These are phyloP conservation scores for Dendrolimus houi DNA, from an alignment of 2,888 invertebrate genomes.

Conservation along the genomic window DNA sequence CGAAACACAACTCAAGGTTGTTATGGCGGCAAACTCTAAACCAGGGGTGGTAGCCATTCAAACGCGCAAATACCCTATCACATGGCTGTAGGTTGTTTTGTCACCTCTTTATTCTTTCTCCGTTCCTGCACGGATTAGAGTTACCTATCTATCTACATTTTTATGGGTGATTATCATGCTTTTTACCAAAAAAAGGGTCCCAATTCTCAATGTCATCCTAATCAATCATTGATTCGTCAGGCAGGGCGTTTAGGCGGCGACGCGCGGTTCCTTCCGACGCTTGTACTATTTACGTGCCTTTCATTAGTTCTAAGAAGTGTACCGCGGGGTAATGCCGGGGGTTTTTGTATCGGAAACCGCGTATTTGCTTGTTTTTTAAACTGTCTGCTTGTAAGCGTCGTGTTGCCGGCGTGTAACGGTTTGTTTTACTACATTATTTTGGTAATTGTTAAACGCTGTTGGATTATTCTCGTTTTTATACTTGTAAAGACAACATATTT, in stretches of 20 bases:
- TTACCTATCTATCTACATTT: too few species aligned
- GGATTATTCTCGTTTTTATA: too few species aligned
- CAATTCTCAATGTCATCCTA: constrained; percentile 52
- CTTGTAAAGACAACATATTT: too few species aligned
- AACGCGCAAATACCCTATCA: too few species aligned
- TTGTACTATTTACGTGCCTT: constrained; percentile 64
- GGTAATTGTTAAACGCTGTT: neutral
- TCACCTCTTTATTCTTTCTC: too few species aligned
- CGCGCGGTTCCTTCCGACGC: constrained; percentile 49
- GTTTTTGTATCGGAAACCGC: constrained; percentile 70
- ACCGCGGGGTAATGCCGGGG: constrained; percentile 51
- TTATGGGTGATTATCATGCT: too few species aligned
- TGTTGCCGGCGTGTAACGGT: constrained; percentile 24
- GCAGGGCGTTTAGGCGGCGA: constrained; percentile 36
- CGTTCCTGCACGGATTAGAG: too few species aligned
- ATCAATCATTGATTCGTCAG: constrained; percentile 58
- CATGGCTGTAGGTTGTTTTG: too few species aligned
- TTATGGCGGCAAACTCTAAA: too few species aligned
- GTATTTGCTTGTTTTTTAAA: constrained; percentile 48
- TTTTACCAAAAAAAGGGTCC: constrained; percentile 2
- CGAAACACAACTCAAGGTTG: too few species aligned
- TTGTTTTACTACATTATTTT: neutral
- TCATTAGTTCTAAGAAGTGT: constrained; percentile 68
- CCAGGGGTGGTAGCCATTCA: too few species aligned
- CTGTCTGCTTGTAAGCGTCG: constrained; percentile 18